Evolutionary conservation across 2,888 invertebrate genomes (phyloP).

Genomic region (Trisateles emortualis): DNA sequence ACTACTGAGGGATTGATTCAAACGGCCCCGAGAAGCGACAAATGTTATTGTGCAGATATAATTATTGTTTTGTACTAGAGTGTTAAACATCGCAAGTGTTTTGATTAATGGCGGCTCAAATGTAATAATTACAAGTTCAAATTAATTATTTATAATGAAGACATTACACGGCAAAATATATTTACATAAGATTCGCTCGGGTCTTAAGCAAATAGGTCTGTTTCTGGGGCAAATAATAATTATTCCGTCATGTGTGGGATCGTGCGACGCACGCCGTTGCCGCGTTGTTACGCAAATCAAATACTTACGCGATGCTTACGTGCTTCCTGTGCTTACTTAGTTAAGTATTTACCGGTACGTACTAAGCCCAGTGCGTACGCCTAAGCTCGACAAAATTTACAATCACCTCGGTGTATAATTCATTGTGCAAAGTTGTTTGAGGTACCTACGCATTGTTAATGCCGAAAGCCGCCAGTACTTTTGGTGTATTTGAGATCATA

Average conservation of each 20-base stretch:
- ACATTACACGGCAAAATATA: constrained; percentile 31
- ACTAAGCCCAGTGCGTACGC: constrained; percentile 20
- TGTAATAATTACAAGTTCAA: constrained; percentile 25
- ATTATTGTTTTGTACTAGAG: background rate
- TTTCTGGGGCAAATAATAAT: constrained; percentile 35
- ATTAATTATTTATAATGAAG: constrained; percentile 35
- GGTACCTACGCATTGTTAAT: constrained; percentile 27
- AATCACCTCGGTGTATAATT: constrained; percentile 18
- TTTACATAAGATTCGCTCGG: constrained; percentile 29
- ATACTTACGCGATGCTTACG: constrained; percentile 39
- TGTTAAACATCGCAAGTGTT: background rate
- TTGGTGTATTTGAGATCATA: background rate
- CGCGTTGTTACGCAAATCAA: constrained; percentile 34
- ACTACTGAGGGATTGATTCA: too few relatives aligned
- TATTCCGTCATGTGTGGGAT: constrained; percentile 25
- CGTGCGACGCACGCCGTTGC: constrained; percentile 8
- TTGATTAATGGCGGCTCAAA: background rate
- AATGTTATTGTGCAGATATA: too few relatives aligned
- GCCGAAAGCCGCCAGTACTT: background rate
- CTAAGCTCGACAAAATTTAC: constrained; percentile 33
- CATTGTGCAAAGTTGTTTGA: background rate
- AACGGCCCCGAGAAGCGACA: too few relatives aligned
- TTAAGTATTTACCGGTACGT: constrained; percentile 36
- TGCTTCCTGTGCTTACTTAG: constrained; percentile 25
- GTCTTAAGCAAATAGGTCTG: constrained; percentile 32